These are phyloP conservation scores for Herpetotheres cachinnans DNA, from an alignment of 2,113 vertebrate genomes.

Conservation along the genomic window DNA sequence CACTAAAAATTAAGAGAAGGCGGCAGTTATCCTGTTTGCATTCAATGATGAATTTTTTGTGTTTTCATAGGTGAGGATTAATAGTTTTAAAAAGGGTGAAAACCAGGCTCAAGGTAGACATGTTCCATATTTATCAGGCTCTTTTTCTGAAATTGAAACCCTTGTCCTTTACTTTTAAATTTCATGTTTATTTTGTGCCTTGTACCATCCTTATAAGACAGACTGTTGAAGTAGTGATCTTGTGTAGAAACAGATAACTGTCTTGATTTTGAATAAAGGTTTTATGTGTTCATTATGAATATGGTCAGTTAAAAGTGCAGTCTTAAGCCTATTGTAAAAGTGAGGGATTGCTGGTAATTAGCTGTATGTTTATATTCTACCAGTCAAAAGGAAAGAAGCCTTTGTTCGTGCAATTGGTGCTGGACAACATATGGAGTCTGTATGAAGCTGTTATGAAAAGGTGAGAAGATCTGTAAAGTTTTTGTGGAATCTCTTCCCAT, in stretches of 20 bases:
- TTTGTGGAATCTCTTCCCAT: background rate
- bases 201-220: background rate
- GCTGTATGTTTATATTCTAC: conserved; percentile 18
- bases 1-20: background rate
- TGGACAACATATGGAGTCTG: conserved; percentile 97
- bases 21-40: background rate
- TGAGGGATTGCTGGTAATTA: background rate
- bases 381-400: conserved; percentile 95
- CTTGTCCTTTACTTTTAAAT: background rate
- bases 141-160: background rate
- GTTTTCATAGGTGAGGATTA: background rate
- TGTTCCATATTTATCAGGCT: background rate
- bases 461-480: conserved; percentile 65
- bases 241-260: background rate
- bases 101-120: background rate
- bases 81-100: background rate
- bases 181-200: background rate
- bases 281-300: background rate
- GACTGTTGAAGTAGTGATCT: background rate
- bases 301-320: background rate
- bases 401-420: conserved; percentile 93
- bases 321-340: background rate
- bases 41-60: background rate
- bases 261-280: background rate
- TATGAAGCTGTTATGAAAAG: conserved; percentile 93